phyloP scores from a whole-genome alignment of 2,113 vertebrate species.

The Suncus etruscus region DNA sequence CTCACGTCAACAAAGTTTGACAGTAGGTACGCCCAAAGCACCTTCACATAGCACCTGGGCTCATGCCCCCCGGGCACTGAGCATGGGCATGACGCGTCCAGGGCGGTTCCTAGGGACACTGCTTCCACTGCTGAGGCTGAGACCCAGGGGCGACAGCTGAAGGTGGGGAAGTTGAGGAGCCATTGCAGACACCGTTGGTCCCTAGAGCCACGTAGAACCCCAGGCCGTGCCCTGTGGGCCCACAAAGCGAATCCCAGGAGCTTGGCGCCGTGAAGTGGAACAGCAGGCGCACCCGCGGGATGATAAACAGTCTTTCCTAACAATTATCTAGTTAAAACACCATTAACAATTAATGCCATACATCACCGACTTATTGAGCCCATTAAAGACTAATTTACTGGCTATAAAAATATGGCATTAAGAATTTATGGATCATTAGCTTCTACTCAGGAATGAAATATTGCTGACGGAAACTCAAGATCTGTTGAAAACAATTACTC shows the following conservation, averaged over 20 bases:
- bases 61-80: too few species aligned
- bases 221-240: too few species aligned
- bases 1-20: too few species aligned
- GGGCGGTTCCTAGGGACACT: too few species aligned
- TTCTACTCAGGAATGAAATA: slow-evolving; percentile 89
- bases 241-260: slow-evolving; percentile 38
- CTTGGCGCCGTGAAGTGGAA: slow-evolving; percentile 55
- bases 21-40: too few species aligned
- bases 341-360: slow-evolving; percentile 91
- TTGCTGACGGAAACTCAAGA: slow-evolving; percentile 85
- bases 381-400: slow-evolving; percentile 92
- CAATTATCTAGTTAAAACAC: slow-evolving; percentile 90
- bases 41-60: too few species aligned
- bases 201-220: neutral
- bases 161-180: too few species aligned
- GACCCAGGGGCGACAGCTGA: too few species aligned
- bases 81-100: too few species aligned
- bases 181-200: too few species aligned
- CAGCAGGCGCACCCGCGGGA: slow-evolving; percentile 74
- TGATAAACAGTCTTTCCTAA: slow-evolving; percentile 88
- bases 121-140: too few species aligned
- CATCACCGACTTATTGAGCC: slow-evolving; percentile 88
- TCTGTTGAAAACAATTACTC: slow-evolving; percentile 84
- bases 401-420: slow-evolving; percentile 92
- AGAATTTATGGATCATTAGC: slow-evolving; percentile 91